A percentile compares a stretch with the other conserved stretches of the same genome.
Evolutionary conservation across 1,140 invertebrate species (phyloP).

Genomic region (Physella acuta): DNA sequence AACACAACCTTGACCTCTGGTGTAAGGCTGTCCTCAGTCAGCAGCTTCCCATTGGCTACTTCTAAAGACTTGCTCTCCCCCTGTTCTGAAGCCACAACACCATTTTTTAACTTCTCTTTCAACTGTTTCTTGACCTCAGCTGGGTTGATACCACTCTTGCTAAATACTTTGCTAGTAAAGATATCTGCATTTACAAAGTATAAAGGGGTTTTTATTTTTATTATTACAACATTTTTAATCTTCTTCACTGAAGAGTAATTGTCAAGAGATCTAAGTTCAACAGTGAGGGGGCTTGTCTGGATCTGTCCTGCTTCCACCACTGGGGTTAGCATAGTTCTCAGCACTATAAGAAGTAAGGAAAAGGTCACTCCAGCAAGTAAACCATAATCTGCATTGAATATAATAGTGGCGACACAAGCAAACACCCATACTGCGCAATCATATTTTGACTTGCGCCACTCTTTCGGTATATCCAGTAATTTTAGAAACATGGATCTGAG

Average conservation of each 20-base stretch:
- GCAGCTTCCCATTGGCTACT: not conserved
- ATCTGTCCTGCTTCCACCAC: conserved; percentile 24
- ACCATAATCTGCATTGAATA: conserved; percentile 83
- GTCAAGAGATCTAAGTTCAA: conserved; percentile 18
- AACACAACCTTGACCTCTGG: conserved; percentile 11
- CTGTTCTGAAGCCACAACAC: not conserved
- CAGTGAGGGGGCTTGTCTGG: not conserved
- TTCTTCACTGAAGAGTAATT: conserved; percentile 10
- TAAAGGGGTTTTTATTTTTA: conserved; percentile 30
- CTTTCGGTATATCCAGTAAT: conserved; percentile 43
- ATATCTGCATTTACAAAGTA: conserved; percentile 41
- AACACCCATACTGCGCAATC: conserved; percentile 73
- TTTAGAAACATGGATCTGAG: conserved; percentile 62
- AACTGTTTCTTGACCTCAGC: conserved; percentile 27
- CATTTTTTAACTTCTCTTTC: not conserved
- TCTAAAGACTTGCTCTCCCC: not conserved
- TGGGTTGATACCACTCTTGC: conserved; percentile 31
- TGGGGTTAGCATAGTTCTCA: conserved; percentile 42
- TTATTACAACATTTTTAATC: conserved; percentile 11
- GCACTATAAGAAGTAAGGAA: conserved; percentile 70
- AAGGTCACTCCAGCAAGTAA: conserved; percentile 71
- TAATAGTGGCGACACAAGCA: conserved; percentile 75
- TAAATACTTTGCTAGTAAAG: conserved; percentile 30
- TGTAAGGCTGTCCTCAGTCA: not conserved
- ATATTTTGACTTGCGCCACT: conserved; percentile 57